Percentiles rank a stretch among this genome's conserved stretches.
Evolutionary conservation across 2,113 vertebrate species (phyloP).

Genomic region (Psilopogon haemacephalus): DNA sequence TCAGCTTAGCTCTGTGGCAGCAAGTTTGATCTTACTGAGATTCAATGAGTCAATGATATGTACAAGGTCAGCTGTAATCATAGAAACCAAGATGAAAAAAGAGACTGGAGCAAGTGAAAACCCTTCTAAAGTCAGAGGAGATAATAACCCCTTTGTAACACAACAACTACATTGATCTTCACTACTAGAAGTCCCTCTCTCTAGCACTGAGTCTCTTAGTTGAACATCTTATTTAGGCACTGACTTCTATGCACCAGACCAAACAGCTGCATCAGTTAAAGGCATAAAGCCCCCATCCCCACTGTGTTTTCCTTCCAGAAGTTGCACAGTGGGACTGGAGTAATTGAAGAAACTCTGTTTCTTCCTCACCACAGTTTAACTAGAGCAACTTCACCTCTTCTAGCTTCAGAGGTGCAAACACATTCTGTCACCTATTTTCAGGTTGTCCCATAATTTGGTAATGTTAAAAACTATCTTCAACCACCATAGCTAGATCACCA

Average conservation of each 20-base stretch:
- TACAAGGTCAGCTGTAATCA: not conserved
- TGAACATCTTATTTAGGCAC: not conserved
- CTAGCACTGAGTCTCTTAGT: not conserved
- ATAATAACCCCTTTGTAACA: not conserved
- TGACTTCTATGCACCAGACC: not conserved
- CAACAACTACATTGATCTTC: not conserved
- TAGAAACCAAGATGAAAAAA: constrained; percentile 6
- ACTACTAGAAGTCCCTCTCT: not conserved
- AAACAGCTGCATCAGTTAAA: not conserved
- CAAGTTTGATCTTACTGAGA: constrained; percentile 34
- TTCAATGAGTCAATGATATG: constrained; percentile 43
- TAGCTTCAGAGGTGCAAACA: not conserved
- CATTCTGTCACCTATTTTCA: not conserved
- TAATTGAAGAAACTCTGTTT: not conserved
- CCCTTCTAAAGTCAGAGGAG: not conserved
- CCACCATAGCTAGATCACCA: not conserved
- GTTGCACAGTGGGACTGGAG: not conserved
- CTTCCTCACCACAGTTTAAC: not conserved
- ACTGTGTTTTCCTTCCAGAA: not conserved
- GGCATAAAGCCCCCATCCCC: not conserved
- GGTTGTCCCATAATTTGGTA: not conserved
- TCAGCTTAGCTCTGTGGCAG: constrained; percentile 18
- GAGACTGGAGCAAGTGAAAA: not conserved
- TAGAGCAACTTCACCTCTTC: not conserved
- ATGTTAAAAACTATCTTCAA: not conserved